Evolutionary conservation across 2,113 vertebrate species (phyloP).

Genomic region (Siniperca chuatsi): DNA sequence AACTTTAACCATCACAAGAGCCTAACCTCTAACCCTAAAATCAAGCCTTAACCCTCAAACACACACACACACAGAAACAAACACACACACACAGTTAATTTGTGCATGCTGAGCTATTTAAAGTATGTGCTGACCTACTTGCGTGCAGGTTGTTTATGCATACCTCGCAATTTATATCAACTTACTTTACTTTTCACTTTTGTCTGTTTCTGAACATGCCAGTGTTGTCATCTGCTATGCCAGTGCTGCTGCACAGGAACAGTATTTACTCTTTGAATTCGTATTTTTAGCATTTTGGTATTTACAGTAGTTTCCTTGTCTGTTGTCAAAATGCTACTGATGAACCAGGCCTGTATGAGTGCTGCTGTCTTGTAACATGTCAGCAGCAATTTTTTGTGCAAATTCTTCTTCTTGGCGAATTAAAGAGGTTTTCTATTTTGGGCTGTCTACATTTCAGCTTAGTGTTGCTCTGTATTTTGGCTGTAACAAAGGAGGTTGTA

Average conservation of each 20-base stretch:
- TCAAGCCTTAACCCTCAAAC: neutral
- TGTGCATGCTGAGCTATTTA: slow-evolving; percentile 5
- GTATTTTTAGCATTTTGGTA: slow-evolving; percentile 42
- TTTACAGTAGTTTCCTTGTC: slow-evolving; percentile 11
- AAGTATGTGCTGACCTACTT: slow-evolving; percentile 34
- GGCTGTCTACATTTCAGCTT: neutral
- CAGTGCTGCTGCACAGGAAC: neutral
- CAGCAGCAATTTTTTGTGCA: slow-evolving; percentile 1
- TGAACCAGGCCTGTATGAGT: slow-evolving; percentile 18
- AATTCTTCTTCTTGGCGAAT: neutral
- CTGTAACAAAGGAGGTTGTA: neutral
- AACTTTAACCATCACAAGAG: too few relatives aligned
- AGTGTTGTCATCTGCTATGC: neutral
- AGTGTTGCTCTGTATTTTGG: slow-evolving; percentile 1
- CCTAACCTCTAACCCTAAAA: too few relatives aligned
- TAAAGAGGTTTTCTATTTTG: slow-evolving; percentile 5
- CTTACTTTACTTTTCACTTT: neutral
- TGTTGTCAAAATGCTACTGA: slow-evolving; percentile 29
- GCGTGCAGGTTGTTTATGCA: neutral
- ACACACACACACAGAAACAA: neutral
- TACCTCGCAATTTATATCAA: neutral
- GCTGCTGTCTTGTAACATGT: slow-evolving; percentile 27
- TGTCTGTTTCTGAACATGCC: slow-evolving; percentile 4
- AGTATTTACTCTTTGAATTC: slow-evolving; percentile 8
- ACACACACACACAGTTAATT: neutral